A percentile compares a stretch with the other conserved stretches of the same genome.
Conservation (phyloP, 2,888 invertebrate genomes). For the Stenodera caucasica region DNA sequence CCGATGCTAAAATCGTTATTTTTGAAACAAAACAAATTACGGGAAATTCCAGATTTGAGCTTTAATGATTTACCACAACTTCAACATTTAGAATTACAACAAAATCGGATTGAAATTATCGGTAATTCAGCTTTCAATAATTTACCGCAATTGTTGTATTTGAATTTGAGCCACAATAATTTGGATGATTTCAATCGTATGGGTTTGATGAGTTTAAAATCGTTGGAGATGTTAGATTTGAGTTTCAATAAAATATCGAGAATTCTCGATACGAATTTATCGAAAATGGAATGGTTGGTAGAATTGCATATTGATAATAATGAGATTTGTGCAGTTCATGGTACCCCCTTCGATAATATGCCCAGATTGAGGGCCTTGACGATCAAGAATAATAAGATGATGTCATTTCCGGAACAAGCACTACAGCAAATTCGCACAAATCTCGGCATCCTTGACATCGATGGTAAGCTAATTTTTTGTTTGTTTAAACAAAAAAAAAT, state of each 20-base stretch:
- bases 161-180: constrained; percentile 83
- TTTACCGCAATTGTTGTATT: constrained; percentile 75
- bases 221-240: constrained; percentile 82
- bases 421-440: constrained; percentile 78
- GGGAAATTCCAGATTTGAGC: constrained; percentile 73
- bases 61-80: constrained; percentile 76
- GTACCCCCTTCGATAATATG: constrained; percentile 82
- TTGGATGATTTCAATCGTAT: constrained; percentile 73
- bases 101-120: constrained; percentile 74
- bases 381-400: constrained; percentile 74
- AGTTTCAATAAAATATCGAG: constrained; percentile 76
- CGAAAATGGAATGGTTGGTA: constrained; percentile 82
- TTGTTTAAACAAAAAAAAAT: too few relatives aligned
- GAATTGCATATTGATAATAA: constrained; percentile 86
- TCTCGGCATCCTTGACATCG: constrained; percentile 80
- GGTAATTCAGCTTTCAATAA: constrained; percentile 75
- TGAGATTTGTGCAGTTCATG: constrained; percentile 76
- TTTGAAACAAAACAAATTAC: constrained; percentile 72
- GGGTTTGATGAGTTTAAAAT: constrained; percentile 71
- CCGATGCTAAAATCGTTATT: constrained; percentile 64
- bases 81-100: constrained; percentile 75
- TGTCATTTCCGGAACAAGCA: constrained; percentile 71
- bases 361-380: constrained; percentile 79
- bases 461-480: constrained; percentile 67
- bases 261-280: constrained; percentile 67